These are phyloP conservation scores for Philotrypesis tridentata DNA, from an alignment of 1,140 invertebrate species.

Conservation along the genomic window DNA sequence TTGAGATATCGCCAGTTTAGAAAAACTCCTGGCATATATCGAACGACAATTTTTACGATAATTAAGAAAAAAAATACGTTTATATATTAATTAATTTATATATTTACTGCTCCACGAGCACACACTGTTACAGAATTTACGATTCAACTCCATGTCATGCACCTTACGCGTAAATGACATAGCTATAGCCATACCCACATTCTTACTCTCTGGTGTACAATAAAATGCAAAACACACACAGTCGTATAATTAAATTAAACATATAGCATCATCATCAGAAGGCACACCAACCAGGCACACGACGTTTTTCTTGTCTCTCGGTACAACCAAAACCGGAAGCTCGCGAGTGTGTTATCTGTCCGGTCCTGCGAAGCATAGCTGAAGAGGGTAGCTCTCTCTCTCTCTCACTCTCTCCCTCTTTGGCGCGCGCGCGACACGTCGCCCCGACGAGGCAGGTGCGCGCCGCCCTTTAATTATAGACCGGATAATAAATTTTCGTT, in stretches of 20 bases:
- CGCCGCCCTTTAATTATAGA: constrained; percentile 65
- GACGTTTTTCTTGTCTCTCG: neutral
- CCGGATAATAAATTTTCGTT: constrained; percentile 66
- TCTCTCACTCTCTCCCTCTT: neutral
- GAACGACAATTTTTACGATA: too few species aligned
- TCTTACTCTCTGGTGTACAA: too few species aligned
- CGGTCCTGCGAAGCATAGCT: neutral
- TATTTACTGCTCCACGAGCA: too few species aligned
- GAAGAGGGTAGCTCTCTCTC: neutral
- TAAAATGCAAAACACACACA: too few species aligned
- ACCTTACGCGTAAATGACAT: neutral
- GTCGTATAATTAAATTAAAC: too few species aligned
- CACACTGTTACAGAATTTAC: too few species aligned
- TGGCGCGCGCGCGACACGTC: neutral
- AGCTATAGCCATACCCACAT: too few species aligned
- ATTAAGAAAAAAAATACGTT: too few species aligned
- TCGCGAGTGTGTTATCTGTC: neutral
- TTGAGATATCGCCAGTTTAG: neutral
- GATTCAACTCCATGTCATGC: too few species aligned
- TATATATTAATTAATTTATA: too few species aligned
- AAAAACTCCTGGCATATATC: neutral
- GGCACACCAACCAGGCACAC: too few species aligned
- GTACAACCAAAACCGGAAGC: constrained; percentile 6
- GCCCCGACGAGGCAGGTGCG: constrained; percentile 55
- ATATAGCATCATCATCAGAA: too few species aligned